phyloP scores from a whole-genome alignment of 2,797 vertebrate species.

The Chloroceryle inda region DNA sequence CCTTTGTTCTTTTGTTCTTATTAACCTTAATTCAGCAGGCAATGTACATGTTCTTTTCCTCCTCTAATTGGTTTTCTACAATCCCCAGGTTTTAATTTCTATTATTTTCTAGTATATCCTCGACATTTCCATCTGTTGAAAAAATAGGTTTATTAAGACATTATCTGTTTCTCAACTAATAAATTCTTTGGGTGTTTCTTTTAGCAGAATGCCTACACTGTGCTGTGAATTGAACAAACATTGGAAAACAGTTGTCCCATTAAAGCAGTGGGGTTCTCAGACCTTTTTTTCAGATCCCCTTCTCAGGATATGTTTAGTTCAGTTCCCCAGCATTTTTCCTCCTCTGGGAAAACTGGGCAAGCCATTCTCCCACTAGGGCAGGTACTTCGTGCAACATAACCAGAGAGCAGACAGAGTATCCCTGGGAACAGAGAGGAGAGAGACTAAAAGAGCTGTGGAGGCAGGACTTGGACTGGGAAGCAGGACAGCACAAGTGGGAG shows the following conservation, averaged over 20 bases:
- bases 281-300: background rate
- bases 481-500: background rate
- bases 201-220: background rate
- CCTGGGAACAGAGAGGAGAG: background rate
- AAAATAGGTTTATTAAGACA: background rate
- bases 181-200: background rate
- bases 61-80: background rate
- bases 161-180: background rate
- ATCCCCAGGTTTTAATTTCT: background rate
- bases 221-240: background rate
- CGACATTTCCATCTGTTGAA: background rate
- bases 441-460: background rate
- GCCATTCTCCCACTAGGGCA: background rate
- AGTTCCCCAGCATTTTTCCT: background rate
- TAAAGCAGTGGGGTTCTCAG: background rate
- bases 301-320: background rate
- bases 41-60: background rate
- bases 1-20: background rate
- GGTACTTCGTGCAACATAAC: background rate
- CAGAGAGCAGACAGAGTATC: background rate
- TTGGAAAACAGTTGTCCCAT: background rate
- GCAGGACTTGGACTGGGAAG: background rate
- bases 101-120: background rate
- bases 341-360: background rate
- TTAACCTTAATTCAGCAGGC: background rate